Evolutionary conservation across 2,113 vertebrate genomes (phyloP).

Genomic region (Acrocephalus kingi): DNA sequence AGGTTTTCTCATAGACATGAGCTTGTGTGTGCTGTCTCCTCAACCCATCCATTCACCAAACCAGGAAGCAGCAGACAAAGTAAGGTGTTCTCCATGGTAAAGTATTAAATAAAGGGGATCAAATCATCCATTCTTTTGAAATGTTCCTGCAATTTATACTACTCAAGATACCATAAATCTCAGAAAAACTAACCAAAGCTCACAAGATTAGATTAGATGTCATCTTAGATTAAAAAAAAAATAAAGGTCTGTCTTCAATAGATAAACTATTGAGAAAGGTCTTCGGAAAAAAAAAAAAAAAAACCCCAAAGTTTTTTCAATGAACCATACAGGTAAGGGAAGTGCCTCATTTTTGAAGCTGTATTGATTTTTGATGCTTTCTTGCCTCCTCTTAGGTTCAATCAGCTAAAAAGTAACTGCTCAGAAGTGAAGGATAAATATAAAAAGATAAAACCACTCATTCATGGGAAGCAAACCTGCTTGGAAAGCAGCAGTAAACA

Average conservation of each 20-base stretch:
- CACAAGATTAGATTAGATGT: background rate
- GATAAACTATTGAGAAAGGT: background rate
- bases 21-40: background rate
- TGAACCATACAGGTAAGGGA: background rate
- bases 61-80: background rate
- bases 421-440: background rate
- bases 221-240: background rate
- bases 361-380: background rate
- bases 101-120: background rate
- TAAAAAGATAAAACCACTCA: background rate
- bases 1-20: background rate
- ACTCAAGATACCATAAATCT: background rate
- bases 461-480: background rate
- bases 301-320: background rate
- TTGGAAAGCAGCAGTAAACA: background rate
- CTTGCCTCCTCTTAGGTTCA: background rate
- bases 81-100: background rate
- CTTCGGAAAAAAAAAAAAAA: background rate
- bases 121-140: background rate
- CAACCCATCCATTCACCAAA: background rate
- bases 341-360: background rate
- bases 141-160: background rate
- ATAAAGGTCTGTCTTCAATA: background rate
- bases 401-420: background rate
- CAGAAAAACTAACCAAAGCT: background rate